Evolutionary conservation across 2,888 invertebrate genomes (phyloP).

Genomic region (Choreutis nemorana): DNA sequence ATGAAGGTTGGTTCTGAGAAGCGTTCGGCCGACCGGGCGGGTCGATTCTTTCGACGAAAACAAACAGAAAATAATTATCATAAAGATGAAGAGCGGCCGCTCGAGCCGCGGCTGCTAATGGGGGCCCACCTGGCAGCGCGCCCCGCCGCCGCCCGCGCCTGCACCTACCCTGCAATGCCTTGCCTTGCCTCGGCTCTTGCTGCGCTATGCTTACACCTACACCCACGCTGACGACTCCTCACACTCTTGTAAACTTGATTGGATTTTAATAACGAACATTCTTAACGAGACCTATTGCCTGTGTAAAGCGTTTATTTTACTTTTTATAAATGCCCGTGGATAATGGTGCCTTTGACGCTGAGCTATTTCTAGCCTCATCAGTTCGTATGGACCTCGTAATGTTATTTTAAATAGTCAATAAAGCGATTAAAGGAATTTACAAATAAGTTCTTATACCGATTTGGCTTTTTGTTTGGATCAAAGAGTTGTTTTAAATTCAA

Average conservation of each 20-base stretch:
- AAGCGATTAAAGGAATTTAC: no score
- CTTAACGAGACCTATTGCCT: background rate
- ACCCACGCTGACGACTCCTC: slow-evolving; percentile 10
- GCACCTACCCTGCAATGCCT: slow-evolving; percentile 4
- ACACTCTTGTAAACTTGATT: slow-evolving; percentile 14
- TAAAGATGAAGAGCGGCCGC: slow-evolving; percentile 67
- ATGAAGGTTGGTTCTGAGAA: slow-evolving; percentile 64
- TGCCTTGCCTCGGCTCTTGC: background rate
- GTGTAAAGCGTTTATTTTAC: background rate
- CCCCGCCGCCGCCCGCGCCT: slow-evolving; percentile 14
- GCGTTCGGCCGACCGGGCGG: slow-evolving; percentile 58
- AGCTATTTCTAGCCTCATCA: no score
- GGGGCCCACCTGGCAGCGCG: slow-evolving; percentile 57
- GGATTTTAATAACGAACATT: slow-evolving; percentile 15
- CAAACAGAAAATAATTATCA: slow-evolving; percentile 68
- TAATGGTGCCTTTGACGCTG: slow-evolving; percentile 4
- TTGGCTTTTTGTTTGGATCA: no score
- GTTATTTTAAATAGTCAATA: no score
- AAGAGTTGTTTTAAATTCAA: no score
- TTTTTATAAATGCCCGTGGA: background rate
- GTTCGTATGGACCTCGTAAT: no score
- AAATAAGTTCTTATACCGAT: no score
- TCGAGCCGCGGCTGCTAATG: slow-evolving; percentile 58
- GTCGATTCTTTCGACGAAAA: slow-evolving; percentile 64
- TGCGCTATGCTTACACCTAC: slow-evolving; percentile 2